These are phyloP conservation scores for Eupsilia transversa DNA, from an alignment of 2,888 invertebrate species.

Conservation along the genomic window DNA sequence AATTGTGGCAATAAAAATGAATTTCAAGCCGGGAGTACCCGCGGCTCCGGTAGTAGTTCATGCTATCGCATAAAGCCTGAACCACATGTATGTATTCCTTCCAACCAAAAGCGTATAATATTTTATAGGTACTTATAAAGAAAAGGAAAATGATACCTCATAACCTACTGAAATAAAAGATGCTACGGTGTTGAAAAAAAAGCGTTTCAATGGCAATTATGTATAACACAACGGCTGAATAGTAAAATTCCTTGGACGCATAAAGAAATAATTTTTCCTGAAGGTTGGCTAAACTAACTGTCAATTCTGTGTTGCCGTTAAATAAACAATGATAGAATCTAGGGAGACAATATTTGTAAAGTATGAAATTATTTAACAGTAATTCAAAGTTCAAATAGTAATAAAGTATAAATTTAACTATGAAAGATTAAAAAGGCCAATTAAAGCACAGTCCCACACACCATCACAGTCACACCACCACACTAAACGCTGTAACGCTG, in stretches of 20 bases:
- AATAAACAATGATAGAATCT: background rate
- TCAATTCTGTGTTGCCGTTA: conserved; percentile 49
- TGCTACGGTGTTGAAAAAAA: too few species aligned
- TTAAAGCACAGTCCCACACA: background rate
- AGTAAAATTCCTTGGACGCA: conserved; percentile 2
- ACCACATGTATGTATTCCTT: background rate
- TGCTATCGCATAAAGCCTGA: background rate
- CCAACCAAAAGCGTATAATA: too few species aligned
- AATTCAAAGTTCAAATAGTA: too few species aligned
- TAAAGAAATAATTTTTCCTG: background rate
- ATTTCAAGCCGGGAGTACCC: background rate
- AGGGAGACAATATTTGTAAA: background rate
- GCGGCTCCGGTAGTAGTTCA: background rate
- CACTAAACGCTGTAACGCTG: background rate
- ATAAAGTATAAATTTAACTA: background rate
- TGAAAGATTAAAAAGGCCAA: background rate
- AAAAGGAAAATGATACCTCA: background rate
- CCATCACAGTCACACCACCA: background rate
- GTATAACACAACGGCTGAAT: conserved; percentile 8
- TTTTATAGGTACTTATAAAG: accelerated
- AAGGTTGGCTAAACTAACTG: conserved; percentile 52
- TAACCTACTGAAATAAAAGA: too few species aligned
- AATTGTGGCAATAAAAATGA: background rate
- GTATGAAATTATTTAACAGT: background rate
- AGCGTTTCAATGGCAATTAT: background rate